Percentiles rank a stretch among this genome's conserved stretches.
Evolutionary conservation across 1,140 invertebrate genomes (phyloP).

Genomic region (Chironomus striatipennis): DNA sequence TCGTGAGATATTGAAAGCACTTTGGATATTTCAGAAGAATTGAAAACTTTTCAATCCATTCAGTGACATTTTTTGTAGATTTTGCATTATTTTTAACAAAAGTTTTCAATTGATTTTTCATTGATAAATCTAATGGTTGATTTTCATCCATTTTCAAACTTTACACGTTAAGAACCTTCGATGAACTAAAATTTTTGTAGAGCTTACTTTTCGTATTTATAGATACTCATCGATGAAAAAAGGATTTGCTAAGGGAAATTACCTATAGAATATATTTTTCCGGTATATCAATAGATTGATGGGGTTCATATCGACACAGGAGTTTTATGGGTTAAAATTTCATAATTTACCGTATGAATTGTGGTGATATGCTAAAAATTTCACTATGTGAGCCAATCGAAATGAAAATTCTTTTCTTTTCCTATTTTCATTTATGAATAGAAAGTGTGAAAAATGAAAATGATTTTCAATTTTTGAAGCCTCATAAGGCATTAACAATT

Average conservation of each 20-base stretch:
- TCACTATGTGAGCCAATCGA: background rate
- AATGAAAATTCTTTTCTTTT: background rate
- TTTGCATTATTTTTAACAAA: background rate
- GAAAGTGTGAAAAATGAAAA: background rate
- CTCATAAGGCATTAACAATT: background rate
- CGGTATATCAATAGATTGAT: conserved; percentile 17
- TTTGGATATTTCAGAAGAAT: conserved; percentile 3
- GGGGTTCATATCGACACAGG: background rate
- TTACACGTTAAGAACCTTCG: background rate
- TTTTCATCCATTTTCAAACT: background rate
- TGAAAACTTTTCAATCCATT: background rate
- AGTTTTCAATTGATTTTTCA: background rate
- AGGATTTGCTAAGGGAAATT: background rate
- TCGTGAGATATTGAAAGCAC: background rate
- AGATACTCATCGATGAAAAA: background rate
- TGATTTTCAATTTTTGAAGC: background rate
- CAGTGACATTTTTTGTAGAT: background rate
- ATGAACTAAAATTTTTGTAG: background rate
- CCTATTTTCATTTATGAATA: background rate
- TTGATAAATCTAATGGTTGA: conserved; percentile 20
- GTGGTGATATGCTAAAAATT: background rate
- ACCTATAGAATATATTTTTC: conserved; percentile 3
- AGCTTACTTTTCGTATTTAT: background rate
- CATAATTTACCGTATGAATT: conserved; percentile 17
- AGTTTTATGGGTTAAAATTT: conserved; percentile 17